A percentile compares a stretch with the other conserved stretches of the same genome.
Evolutionary conservation across 2,888 invertebrate species (phyloP).

Genomic region (Drosophila stalkeri): DNA sequence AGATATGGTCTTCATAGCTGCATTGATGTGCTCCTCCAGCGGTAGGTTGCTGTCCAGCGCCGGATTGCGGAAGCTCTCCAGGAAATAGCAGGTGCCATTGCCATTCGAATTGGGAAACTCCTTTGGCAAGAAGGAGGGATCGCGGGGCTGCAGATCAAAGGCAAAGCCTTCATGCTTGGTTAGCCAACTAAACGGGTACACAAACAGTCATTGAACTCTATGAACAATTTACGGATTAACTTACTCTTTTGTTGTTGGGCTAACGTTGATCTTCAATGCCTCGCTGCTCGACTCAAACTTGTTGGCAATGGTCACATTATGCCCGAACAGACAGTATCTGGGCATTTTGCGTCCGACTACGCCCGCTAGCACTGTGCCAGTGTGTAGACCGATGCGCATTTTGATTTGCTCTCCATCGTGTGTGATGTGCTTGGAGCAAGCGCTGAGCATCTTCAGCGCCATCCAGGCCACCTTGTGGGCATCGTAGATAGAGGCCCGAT

Average conservation of each 20-base stretch:
- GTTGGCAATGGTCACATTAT: slow-evolving; percentile 97
- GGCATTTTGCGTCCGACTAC: slow-evolving; percentile 94
- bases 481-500: slow-evolving; percentile 93
- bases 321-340: slow-evolving; percentile 97
- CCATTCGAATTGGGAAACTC: slow-evolving; percentile 91
- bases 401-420: slow-evolving; percentile 95
- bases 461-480: slow-evolving; percentile 98
- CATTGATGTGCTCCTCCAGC: slow-evolving; percentile 84
- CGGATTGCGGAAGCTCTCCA: slow-evolving; percentile 91
- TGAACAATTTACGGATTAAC: slow-evolving; percentile 70
- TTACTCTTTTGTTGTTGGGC: slow-evolving; percentile 96
- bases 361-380: slow-evolving; percentile 96
- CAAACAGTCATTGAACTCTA: background rate
- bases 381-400: slow-evolving; percentile 98
- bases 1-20: slow-evolving; percentile 83
- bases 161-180: slow-evolving; percentile 90
- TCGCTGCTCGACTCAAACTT: slow-evolving; percentile 98
- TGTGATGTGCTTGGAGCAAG: slow-evolving; percentile 93
- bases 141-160: slow-evolving; percentile 90
- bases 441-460: slow-evolving; percentile 97
- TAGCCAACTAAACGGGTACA: slow-evolving; percentile 88
- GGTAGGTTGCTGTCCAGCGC: slow-evolving; percentile 87
- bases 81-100: slow-evolving; percentile 94
- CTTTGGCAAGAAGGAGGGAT: slow-evolving; percentile 92
- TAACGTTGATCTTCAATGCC: slow-evolving; percentile 95